Evolutionary conservation across 2,113 vertebrate species (phyloP).

Genomic region (Prionailurus viverrinus): DNA sequence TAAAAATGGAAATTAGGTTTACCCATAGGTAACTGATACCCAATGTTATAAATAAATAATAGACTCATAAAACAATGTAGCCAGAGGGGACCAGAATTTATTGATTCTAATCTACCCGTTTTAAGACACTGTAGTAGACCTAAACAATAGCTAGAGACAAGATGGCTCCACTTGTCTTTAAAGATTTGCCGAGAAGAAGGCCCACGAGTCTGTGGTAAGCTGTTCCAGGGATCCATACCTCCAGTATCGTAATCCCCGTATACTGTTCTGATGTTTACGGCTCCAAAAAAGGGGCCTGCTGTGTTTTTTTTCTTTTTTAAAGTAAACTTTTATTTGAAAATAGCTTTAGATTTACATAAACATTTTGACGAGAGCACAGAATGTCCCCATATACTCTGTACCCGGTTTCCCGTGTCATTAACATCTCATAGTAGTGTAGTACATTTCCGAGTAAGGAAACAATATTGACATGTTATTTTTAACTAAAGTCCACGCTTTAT

Average conservation of each 20-base stretch:
- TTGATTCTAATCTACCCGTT: neutral
- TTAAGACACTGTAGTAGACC: neutral
- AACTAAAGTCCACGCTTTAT: neutral
- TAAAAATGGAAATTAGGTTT: constrained; percentile 31
- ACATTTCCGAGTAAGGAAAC: neutral
- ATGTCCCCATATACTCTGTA: neutral
- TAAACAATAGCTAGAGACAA: neutral
- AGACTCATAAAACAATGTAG: neutral
- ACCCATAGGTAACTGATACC: neutral
- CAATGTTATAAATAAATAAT: constrained; percentile 4
- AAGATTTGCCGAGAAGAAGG: neutral
- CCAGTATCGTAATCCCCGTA: neutral
- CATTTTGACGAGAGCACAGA: neutral
- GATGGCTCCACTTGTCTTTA: neutral
- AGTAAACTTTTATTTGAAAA: constrained; percentile 17
- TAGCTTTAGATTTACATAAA: neutral
- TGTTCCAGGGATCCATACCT: neutral
- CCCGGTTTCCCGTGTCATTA: neutral
- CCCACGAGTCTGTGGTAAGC: neutral
- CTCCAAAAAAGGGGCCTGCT: accelerated
- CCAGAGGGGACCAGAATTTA: neutral
- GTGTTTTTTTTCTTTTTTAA: neutral
- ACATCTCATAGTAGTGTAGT: neutral
- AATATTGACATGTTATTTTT: neutral
- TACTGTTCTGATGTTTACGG: neutral